These are phyloP conservation scores for Dexiosoma caninum DNA, from an alignment of 2,888 invertebrate genomes.

Conservation along the genomic window DNA sequence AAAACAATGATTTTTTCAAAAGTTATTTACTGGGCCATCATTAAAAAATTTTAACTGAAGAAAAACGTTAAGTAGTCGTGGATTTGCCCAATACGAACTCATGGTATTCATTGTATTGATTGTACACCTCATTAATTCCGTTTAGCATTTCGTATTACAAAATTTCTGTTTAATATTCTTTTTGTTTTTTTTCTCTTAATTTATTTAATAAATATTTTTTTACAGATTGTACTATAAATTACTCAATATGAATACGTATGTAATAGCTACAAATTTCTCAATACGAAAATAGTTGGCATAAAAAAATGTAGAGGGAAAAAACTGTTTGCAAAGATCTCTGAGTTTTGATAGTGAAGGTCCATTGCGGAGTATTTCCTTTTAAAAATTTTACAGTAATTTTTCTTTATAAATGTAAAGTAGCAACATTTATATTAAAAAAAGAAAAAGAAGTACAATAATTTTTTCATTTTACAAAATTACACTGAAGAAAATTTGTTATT, in stretches of 20 bases:
- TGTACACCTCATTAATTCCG: conserved; percentile 45
- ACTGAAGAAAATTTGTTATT: conserved; percentile 23
- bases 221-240: conserved; percentile 25
- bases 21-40: too few relatives aligned
- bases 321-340: conserved; percentile 67
- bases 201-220: conserved; percentile 9
- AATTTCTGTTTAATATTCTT: background rate
- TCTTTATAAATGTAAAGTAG: conserved; percentile 54
- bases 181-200: background rate
- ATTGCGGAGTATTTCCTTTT: conserved; percentile 71
- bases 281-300: conserved; percentile 23
- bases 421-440: conserved; percentile 37
- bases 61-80: too few relatives aligned
- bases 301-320: background rate
- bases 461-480: background rate
- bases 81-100: too few relatives aligned
- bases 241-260: conserved; percentile 55
- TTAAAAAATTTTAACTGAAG: too few relatives aligned
- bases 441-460: conserved; percentile 17
- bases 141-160: conserved; percentile 14
- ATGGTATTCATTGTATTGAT: background rate
- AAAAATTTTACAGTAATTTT: conserved; percentile 47
- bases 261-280: conserved; percentile 41
- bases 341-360: conserved; percentile 72
- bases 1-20: too few relatives aligned